Evolutionary conservation across 2,888 invertebrate species (phyloP).

Genomic region (Cactoblastis cactorum): DNA sequence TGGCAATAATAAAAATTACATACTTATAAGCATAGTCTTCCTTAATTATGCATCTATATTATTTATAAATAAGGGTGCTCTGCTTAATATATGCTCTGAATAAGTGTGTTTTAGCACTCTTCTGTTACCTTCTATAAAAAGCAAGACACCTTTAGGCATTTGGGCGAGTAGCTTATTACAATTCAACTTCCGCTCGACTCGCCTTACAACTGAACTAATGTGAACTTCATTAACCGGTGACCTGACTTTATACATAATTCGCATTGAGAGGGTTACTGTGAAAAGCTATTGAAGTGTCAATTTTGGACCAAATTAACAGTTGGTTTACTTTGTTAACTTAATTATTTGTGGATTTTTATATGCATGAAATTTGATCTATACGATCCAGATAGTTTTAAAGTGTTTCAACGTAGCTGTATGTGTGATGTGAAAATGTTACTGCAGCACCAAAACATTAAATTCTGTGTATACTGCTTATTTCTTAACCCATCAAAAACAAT

Average conservation of each 20-base stretch:
- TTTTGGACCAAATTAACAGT: slow-evolving; percentile 2
- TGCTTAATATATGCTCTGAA: too few species aligned
- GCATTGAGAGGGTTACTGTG: slow-evolving; percentile 9
- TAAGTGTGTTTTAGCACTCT: too few species aligned
- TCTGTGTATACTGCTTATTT: neutral
- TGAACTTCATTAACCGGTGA: slow-evolving; percentile 8
- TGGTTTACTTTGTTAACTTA: slow-evolving; percentile 1
- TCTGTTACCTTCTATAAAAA: too few species aligned
- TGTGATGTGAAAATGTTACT: neutral
- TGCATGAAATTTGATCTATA: too few species aligned
- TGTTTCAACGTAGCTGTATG: too few species aligned
- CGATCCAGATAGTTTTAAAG: too few species aligned
- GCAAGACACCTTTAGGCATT: too few species aligned
- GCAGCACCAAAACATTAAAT: neutral
- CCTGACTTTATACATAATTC: slow-evolving; percentile 1
- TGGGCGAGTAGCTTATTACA: neutral
- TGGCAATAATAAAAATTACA: too few species aligned
- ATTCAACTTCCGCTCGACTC: neutral
- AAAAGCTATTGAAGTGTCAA: slow-evolving; percentile 9
- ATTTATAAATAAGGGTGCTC: too few species aligned
- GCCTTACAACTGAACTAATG: neutral
- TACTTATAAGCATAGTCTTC: too few species aligned
- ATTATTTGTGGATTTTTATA: neutral
- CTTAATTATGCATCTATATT: too few species aligned
- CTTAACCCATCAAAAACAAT: too few species aligned